Evolutionary conservation across 2,888 invertebrate genomes (phyloP).

Genomic region (Odontocerum albicorne): DNA sequence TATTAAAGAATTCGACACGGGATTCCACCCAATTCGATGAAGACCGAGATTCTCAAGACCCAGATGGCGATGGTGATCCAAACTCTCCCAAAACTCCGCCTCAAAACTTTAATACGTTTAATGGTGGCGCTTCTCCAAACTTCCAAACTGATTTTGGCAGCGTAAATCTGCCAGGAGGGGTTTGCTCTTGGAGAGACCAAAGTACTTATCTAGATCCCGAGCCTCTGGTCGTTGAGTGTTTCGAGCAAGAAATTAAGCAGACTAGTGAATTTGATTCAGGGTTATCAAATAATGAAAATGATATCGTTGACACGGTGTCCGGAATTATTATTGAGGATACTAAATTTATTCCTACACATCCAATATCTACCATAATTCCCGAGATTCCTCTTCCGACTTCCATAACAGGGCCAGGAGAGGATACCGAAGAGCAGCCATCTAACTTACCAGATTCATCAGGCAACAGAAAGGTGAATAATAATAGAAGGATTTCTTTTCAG

Average conservation of each 20-base stretch:
- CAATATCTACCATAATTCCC: slow-evolving; percentile 22
- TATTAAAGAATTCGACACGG: slow-evolving; percentile 45
- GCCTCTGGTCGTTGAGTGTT: slow-evolving; percentile 42
- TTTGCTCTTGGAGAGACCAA: slow-evolving; percentile 80
- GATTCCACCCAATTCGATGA: slow-evolving; percentile 45
- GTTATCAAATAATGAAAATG: slow-evolving; percentile 49
- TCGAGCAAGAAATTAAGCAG: not conserved
- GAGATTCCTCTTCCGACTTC: slow-evolving; percentile 27
- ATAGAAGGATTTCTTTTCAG: slow-evolving; percentile 9
- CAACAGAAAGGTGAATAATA: slow-evolving; percentile 34
- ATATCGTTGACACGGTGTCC: slow-evolving; percentile 1
- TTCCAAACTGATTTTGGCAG: slow-evolving; percentile 63
- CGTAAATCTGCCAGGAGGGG: slow-evolving; percentile 76
- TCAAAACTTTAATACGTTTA: slow-evolving; percentile 41
- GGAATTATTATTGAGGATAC: slow-evolving; percentile 29
- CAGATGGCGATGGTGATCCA: slow-evolving; percentile 60
- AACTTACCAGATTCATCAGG: slow-evolving; percentile 11
- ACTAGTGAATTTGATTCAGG: too few species aligned
- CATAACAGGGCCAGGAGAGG: slow-evolving; percentile 30
- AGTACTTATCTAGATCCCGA: slow-evolving; percentile 74
- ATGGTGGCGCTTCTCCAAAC: slow-evolving; percentile 38
- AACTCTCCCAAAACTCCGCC: slow-evolving; percentile 41
- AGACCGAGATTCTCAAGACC: slow-evolving; percentile 62
- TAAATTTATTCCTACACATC: slow-evolving; percentile 17
- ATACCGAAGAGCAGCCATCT: slow-evolving; percentile 14